Evolutionary conservation across 2,888 invertebrate species (phyloP).

Genomic region (Chouioia cunea): DNA sequence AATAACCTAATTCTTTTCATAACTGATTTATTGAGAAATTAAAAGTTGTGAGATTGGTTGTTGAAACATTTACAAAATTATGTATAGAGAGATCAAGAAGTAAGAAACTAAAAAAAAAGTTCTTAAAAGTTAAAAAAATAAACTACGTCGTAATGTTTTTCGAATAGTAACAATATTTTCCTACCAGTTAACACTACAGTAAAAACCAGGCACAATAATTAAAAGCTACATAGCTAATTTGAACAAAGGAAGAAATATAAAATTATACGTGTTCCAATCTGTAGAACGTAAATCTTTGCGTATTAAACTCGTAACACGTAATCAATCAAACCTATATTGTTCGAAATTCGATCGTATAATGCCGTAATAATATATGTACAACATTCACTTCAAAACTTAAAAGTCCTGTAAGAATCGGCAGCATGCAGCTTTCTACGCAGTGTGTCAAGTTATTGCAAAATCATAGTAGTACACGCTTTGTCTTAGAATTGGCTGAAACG

Average conservation of each 20-base stretch:
- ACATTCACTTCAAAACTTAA: conserved; percentile 48
- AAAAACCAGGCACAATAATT: conserved; percentile 15
- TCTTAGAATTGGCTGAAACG: neutral
- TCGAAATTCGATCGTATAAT: no score
- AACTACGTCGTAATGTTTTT: conserved; percentile 3
- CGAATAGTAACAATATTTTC: conserved; percentile 32
- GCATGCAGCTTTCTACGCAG: conserved; percentile 18
- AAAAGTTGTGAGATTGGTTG: neutral
- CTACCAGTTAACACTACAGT: conserved; percentile 19
- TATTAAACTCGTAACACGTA: no score
- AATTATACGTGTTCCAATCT: conserved; percentile 17
- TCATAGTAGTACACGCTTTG: neutral
- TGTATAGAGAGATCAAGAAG: conserved; percentile 41
- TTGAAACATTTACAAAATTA: conserved; percentile 38
- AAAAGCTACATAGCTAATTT: conserved; percentile 44
- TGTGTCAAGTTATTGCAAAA: conserved; percentile 8
- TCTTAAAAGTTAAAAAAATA: conserved; percentile 22
- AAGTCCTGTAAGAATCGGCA: conserved; percentile 26
- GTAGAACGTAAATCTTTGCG: no score
- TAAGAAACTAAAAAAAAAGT: conserved; percentile 10
- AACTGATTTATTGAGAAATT: conserved; percentile 13
- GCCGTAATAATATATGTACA: conserved; percentile 52
- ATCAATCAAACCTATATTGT: conserved; percentile 7
- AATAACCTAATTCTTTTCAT: neutral
- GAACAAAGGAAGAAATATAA: conserved; percentile 19